These are phyloP conservation scores for Sebastes itinus DNA, from an alignment of 2,797 vertebrate genomes.

Conservation along the genomic window DNA sequence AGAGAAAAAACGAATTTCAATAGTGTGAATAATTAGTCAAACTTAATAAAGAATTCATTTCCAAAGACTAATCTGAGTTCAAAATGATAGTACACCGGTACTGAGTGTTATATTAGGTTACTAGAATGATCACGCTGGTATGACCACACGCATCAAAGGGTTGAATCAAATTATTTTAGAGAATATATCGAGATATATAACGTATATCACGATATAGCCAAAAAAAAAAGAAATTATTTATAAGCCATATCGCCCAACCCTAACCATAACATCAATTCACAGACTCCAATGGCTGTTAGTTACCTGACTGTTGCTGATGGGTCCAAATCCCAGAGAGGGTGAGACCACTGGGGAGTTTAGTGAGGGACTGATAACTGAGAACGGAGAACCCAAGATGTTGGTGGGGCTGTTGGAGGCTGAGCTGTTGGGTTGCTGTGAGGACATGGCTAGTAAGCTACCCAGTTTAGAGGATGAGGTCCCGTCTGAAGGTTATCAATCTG, in stretches of 20 bases:
- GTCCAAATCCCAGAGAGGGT: constrained; percentile 88
- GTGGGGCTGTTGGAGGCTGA: constrained; percentile 85
- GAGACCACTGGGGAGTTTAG: constrained; percentile 87
- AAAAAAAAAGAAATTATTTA: no score
- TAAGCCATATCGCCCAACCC: no score
- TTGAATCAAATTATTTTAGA: background rate
- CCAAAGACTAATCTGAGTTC: background rate
- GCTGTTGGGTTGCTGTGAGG: constrained; percentile 78
- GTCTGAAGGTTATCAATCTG: constrained; percentile 84
- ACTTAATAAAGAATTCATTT: background rate
- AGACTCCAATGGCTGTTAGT: background rate
- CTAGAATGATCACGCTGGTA: accelerated
- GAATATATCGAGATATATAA: background rate
- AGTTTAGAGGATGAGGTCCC: constrained; percentile 60
- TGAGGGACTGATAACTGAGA: constrained; percentile 90
- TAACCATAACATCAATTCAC: background rate
- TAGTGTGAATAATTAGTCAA: background rate
- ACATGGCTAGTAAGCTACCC: constrained; percentile 72
- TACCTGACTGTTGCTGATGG: constrained; percentile 91
- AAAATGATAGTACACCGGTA: background rate
- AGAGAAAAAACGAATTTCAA: no score
- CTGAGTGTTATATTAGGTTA: background rate
- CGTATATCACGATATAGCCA: no score
- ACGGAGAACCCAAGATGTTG: constrained; percentile 87
- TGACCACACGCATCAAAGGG: background rate